Evolutionary conservation across 1,140 invertebrate species (phyloP), one percentile per base, ranked within the genome.

Genomic region (Rhopalosiphum maidis): DNA sequence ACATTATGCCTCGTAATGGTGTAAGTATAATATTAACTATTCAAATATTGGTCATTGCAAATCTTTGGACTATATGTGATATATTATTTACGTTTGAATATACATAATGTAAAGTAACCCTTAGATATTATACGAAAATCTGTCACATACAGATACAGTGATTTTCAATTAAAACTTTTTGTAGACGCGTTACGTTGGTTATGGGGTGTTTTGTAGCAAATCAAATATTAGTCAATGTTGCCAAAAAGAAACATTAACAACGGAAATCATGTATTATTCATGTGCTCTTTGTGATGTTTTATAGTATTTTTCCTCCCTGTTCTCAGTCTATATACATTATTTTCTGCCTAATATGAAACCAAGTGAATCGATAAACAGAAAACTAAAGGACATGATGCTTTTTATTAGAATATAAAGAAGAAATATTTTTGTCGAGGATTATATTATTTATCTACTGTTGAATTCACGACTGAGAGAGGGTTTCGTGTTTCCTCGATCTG

Each of bases 251-350:
- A 93, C 91, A 37, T 93, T 93, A 82, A 85, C 46, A 55, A 54
- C 48, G 91, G 46, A 92, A 92, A 86, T 93, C 82, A 93, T 93
- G 91, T 93, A 93, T 93, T 93, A 93, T 93, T 93, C 91, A 93
- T 85, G 48, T 25, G n/a, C 23, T 86, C 48, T 93, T 93, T 93
- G 82, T 86, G 37, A 46, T 43, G 82, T 86, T 86, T 86, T 86
- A 85, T 86, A 43, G 77, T 93, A 55, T 86, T 93, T 93, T 86
- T 86, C 18, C 30, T 43, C n/a, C 55, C 25, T n/a, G 11, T 90
- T 90, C 54, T 37, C 35, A 18, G 21, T 92, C 22, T 85, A 46
- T 51, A 9, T 48, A 41, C 37, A 23, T 93, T 85, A 86, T 85
- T 86, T 93, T 93, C 48, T 43, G 48, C 48, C 11, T 54, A 93